phyloP scores from a whole-genome alignment of 2,113 vertebrate species.

The Sorex fumeus region DNA sequence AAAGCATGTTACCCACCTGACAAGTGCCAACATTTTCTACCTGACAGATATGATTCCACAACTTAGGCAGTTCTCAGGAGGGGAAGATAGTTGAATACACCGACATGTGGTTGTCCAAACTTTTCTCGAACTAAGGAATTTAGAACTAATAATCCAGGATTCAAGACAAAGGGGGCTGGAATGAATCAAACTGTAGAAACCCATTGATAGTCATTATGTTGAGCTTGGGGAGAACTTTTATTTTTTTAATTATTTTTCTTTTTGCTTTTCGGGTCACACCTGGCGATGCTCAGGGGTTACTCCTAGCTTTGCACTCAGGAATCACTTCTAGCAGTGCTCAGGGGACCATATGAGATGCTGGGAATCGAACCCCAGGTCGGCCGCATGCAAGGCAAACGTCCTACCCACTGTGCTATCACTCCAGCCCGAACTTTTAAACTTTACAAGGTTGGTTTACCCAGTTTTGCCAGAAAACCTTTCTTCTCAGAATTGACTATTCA shows the following conservation, averaged over 20 bases:
- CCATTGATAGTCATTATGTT: not conserved
- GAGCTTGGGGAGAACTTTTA: not conserved
- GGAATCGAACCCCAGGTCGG: no score
- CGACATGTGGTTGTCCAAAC: not conserved
- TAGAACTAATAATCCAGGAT: constrained; percentile 2
- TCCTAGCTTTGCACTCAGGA: no score
- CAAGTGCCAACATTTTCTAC: not conserved
- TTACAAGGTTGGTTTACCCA: not conserved
- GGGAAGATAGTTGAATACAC: not conserved
- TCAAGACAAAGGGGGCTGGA: not conserved
- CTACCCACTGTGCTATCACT: no score
- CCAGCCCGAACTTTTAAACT: not conserved
- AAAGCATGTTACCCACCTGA: not conserved
- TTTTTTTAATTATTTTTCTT: no score
- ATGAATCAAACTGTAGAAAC: not conserved
- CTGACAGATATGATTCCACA: not conserved
- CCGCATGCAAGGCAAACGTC: no score
- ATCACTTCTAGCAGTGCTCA: no score
- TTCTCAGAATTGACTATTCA: not conserved
- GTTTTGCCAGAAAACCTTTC: not conserved
- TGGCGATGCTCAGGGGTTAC: no score
- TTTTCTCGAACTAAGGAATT: constrained; percentile 18
- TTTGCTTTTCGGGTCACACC: no score
- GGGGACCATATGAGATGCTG: no score
- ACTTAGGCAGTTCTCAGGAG: not conserved